Conservation (phyloP, 2,113 vertebrate genomes). For the Clinocottus analis region DNA sequence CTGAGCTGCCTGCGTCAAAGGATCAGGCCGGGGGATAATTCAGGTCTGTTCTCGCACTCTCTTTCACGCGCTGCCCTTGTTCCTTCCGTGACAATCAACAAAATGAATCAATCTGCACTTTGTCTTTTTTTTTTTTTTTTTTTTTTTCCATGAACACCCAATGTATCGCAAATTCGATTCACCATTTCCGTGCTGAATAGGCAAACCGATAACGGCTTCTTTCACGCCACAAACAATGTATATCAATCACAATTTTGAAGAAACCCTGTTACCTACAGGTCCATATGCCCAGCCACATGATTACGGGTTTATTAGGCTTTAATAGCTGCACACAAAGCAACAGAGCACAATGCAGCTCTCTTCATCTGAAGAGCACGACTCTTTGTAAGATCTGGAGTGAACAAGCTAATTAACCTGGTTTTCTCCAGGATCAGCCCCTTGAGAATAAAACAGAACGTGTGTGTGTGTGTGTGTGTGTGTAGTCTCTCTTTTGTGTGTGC, state of each 20-base stretch:
- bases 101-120: conserved; percentile 22
- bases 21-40: conserved; percentile 77
- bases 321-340: conserved; percentile 71
- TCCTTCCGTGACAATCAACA: conserved; percentile 22
- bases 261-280: conserved; percentile 63
- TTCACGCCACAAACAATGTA: conserved; percentile 56
- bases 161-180: not conserved
- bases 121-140: no score
- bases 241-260: conserved; percentile 68
- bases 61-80: conserved; percentile 19
- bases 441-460: conserved; percentile 76
- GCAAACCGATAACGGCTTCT: conserved; percentile 50
- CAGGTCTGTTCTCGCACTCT: conserved; percentile 48
- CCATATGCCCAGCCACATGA: conserved; percentile 51
- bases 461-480: conserved; percentile 16
- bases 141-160: not conserved
- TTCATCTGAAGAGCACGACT: conserved; percentile 70
- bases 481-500: conserved; percentile 1
- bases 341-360: conserved; percentile 66
- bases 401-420: conserved; percentile 90
- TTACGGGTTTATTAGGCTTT: conserved; percentile 71
- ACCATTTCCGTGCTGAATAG: conserved; percentile 24
- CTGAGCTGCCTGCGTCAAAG: conserved; percentile 79
- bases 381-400: conserved; percentile 80
- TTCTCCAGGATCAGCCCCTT: conserved; percentile 83